Evolutionary conservation across 2,888 invertebrate species (phyloP).

Genomic region (Aspidiotus rigidus): DNA sequence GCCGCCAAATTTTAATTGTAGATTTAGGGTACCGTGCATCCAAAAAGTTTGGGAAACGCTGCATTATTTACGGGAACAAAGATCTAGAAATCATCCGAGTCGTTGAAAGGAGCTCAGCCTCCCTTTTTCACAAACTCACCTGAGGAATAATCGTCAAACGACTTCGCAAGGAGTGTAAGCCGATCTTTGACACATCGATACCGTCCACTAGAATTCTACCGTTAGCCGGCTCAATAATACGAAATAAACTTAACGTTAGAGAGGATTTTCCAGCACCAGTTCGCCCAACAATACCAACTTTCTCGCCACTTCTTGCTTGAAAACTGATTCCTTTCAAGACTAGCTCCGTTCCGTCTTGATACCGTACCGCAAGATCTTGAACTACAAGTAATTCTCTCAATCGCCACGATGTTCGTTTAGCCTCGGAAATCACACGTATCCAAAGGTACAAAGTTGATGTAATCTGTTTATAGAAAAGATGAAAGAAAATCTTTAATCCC

Average conservation of each 20-base stretch:
- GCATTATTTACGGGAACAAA: no score
- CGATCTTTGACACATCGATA: constrained; percentile 67
- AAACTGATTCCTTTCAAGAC: constrained; percentile 74
- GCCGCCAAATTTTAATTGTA: no score
- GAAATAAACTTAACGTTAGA: constrained; percentile 74
- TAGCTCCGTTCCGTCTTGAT: constrained; percentile 75
- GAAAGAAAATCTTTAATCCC: not conserved
- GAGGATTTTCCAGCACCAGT: constrained; percentile 90
- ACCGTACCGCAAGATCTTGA: constrained; percentile 71
- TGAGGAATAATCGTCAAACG: constrained; percentile 47
- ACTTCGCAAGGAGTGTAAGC: constrained; percentile 74
- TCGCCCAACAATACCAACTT: constrained; percentile 79
- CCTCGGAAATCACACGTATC: constrained; percentile 89
- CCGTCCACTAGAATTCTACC: constrained; percentile 78
- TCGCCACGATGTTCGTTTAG: constrained; percentile 94
- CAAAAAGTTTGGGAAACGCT: no score
- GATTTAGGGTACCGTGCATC: no score
- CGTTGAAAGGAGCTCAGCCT: no score
- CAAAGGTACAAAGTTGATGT: constrained; percentile 94
- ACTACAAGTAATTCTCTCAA: constrained; percentile 89
- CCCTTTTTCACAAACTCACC: constrained; percentile 35
- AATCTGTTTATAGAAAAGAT: constrained; percentile 50
- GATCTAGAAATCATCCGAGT: no score
- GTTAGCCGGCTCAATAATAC: constrained; percentile 74
- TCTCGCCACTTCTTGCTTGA: constrained; percentile 70